These are phyloP conservation scores for Papilio glaucus DNA, from an alignment of 1,140 invertebrate genomes.

Conservation along the genomic window DNA sequence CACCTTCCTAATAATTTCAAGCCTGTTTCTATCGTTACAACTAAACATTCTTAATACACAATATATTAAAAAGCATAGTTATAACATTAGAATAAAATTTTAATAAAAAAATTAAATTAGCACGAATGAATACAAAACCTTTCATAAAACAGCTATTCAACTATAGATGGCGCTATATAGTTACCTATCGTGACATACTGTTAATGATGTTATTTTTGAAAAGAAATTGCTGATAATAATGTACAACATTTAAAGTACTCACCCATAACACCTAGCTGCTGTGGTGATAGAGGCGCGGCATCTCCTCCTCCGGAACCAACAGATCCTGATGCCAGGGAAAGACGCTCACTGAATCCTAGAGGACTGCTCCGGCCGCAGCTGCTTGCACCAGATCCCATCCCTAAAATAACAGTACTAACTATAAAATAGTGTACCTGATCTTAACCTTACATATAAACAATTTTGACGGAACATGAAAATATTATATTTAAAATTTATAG, in stretches of 20 bases:
- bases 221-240: slow-evolving; percentile 41
- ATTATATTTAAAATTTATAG: not conserved
- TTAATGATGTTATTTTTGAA: slow-evolving; percentile 14
- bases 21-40: no score
- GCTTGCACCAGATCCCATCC: slow-evolving; percentile 84
- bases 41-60: not conserved
- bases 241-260: slow-evolving; percentile 49
- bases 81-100: not conserved
- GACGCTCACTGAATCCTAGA: slow-evolving; percentile 84
- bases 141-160: slow-evolving; percentile 32
- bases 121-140: not conserved
- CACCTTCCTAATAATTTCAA: not conserved
- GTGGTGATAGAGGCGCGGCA: slow-evolving; percentile 85
- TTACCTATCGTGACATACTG: slow-evolving; percentile 33
- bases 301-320: slow-evolving; percentile 79
- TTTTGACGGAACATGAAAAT: no score
- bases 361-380: slow-evolving; percentile 84
- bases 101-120: not conserved
- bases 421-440: no score
- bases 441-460: no score
- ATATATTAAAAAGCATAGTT: not conserved
- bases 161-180: slow-evolving; percentile 57
- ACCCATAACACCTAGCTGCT: slow-evolving; percentile 88
- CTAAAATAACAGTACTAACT: slow-evolving; percentile 53
- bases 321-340: slow-evolving; percentile 86